These are phyloP conservation scores for Propithecus deckenii DNA, from an alignment of 2,797 vertebrate species.

Conservation along the genomic window DNA sequence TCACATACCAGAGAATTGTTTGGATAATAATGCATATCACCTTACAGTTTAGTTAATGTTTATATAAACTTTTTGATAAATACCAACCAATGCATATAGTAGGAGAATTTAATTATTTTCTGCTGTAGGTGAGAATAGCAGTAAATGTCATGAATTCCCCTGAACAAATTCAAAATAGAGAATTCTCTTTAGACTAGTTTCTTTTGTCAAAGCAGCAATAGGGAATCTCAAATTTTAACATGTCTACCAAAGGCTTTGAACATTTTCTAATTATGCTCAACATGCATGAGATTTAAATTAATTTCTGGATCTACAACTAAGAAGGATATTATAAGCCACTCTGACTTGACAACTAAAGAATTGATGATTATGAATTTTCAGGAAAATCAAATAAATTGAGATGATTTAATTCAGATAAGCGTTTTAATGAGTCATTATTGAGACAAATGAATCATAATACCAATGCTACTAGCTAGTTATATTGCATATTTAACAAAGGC, in stretches of 20 bases:
- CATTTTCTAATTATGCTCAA: not conserved
- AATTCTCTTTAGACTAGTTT: not conserved
- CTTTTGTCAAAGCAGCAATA: not conserved
- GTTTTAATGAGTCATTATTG: not conserved
- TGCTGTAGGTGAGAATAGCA: not conserved
- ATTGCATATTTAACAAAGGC: not conserved
- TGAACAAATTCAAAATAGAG: constrained; percentile 11
- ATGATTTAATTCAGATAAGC: constrained; percentile 43
- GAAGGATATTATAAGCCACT: not conserved
- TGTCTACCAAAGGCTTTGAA: not conserved
- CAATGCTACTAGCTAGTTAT: not conserved
- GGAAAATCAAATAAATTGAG: not conserved
- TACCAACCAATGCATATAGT: not conserved
- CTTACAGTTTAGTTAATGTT: not conserved
- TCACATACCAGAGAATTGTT: not conserved
- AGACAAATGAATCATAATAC: not conserved
- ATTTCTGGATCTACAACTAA: constrained; percentile 33
- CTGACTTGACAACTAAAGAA: not conserved
- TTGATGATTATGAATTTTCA: constrained; percentile 35
- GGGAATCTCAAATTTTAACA: not conserved
- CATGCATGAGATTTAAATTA: not conserved
- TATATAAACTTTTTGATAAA: not conserved
- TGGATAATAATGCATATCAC: not conserved
- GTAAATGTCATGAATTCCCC: not conserved
- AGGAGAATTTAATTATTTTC: not conserved